Evolutionary conservation across 2,888 invertebrate genomes (phyloP).

Genomic region (Timandra comae): DNA sequence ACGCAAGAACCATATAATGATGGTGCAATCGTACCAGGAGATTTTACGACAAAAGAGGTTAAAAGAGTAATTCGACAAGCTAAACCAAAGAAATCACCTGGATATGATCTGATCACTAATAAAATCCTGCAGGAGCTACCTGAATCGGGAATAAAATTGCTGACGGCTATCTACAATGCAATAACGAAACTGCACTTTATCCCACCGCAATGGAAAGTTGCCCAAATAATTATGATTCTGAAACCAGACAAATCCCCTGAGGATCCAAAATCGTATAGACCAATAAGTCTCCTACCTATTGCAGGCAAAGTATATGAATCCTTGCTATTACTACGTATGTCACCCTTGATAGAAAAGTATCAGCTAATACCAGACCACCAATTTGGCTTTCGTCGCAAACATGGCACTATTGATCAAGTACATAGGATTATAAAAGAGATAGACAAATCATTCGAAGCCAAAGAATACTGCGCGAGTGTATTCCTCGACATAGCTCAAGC

Average conservation of each 20-base stretch:
- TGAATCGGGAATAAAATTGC: background rate
- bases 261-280: conserved; percentile 6
- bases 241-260: conserved; percentile 7
- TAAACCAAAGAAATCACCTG: conserved; percentile 7
- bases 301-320: conserved; percentile 7
- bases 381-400: conserved; percentile 6
- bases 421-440: conserved; percentile 3
- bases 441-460: conserved; percentile 3
- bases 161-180: conserved; percentile 3
- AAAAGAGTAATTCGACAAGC: background rate
- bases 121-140: conserved; percentile 6
- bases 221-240: conserved; percentile 5
- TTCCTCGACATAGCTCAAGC: conserved; percentile 8
- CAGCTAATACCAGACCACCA: conserved; percentile 8
- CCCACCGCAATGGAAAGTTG: conserved; percentile 7
- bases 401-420: background rate
- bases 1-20: conserved; percentile 1
- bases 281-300: conserved; percentile 9
- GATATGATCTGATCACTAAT: conserved; percentile 9
- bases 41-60: background rate
- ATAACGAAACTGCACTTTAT: conserved; percentile 2
- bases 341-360: conserved; percentile 1
- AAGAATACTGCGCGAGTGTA: conserved; percentile 4
- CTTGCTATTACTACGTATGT: conserved; percentile 5
- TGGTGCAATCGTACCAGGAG: background rate